Base-by-base conservation (phyloP, 2,888 invertebrate species). In the Cremastinae sp. region DNA sequence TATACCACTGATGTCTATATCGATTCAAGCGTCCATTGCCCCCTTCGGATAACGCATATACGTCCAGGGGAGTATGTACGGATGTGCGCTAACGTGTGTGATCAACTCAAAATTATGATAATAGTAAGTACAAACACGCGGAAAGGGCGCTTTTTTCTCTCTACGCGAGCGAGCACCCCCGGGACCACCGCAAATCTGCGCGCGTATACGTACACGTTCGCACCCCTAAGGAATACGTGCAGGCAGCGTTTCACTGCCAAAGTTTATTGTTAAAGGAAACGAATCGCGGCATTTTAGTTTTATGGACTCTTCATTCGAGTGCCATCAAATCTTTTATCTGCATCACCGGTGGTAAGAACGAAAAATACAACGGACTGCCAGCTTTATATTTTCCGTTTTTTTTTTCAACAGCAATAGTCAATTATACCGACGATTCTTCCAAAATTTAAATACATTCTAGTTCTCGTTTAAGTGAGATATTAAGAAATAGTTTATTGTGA, bases 51-150 rank as follows among this genome's bases (percentile, higher is more conserved):
- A 28, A 5, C 5, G 28, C 5, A 28, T 62, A 28, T 28, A 45
- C 18, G 28, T 12, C 12, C 0, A 14, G 4, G 22, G 10, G 9
- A 22, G 10, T 22, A 51, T 9, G 20, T 9, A 22, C 9, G 5
- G 2, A 12, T 41, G 28, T 41, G n/a, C 45, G 54, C 16, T 59
- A 45, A 38, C 28, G n/a, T 56, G 61, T n/a, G 28, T 5, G 2
- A 75, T 71, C 41, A 49, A 71, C 65, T 49, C 34, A 49, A 71
- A 75, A 72, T 72, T 75, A 72, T 68, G 72, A 75, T 75, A 68
- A 72, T 68, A 41, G 66, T 43, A 53, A 51, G 38, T 22, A 22
- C 53, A 75, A 68, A 72, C 38, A 49, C 14, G 41, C 12, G 47
- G 28, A 28, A 28, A 5, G 59, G 20, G 51, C 47, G 53, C 61